Percentiles rank a stretch among this genome's conserved stretches.
phyloP scores from a whole-genome alignment of 2,888 invertebrate species.

The Chaetogeoica ovagalla region DNA sequence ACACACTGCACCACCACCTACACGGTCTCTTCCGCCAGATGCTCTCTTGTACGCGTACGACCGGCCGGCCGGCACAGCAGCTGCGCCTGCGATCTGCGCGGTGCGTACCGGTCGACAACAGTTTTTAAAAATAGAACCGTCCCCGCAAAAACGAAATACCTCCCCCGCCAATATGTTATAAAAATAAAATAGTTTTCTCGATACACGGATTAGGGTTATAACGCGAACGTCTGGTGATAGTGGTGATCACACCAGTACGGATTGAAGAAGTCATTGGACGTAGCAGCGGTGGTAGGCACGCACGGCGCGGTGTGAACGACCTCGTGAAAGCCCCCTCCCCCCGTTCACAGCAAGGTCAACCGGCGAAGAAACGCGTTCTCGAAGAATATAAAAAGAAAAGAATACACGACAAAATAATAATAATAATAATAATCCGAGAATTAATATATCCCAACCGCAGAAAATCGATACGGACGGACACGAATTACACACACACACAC shows the following conservation, averaged over 20 bases:
- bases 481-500: too few relatives aligned
- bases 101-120: too few relatives aligned
- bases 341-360: constrained; percentile 45
- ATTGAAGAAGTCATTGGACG: neutral
- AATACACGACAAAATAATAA: too few relatives aligned
- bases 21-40: constrained; percentile 16
- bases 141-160: too few relatives aligned
- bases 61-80: too few relatives aligned
- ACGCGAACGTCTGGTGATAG: neutral
- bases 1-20: neutral
- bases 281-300: neutral
- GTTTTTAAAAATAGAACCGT: too few relatives aligned
- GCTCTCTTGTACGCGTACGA: constrained; percentile 19
- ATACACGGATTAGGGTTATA: too few relatives aligned
- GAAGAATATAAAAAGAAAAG: constrained; percentile 26
- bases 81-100: too few relatives aligned
- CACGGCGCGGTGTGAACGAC: constrained; percentile 44
- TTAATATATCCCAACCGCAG: constrained; percentile 16
- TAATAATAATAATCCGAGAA: constrained; percentile 20
- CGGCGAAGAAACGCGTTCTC: constrained; percentile 36
- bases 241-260: neutral
- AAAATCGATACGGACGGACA: constrained; percentile 22
- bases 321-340: constrained; percentile 49
- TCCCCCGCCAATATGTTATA: too few relatives aligned
- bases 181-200: too few relatives aligned